Percentiles rank a stretch among this genome's conserved stretches.
phyloP scores from a whole-genome alignment of 2,888 invertebrate genomes.

The Isoperla grammatica region DNA sequence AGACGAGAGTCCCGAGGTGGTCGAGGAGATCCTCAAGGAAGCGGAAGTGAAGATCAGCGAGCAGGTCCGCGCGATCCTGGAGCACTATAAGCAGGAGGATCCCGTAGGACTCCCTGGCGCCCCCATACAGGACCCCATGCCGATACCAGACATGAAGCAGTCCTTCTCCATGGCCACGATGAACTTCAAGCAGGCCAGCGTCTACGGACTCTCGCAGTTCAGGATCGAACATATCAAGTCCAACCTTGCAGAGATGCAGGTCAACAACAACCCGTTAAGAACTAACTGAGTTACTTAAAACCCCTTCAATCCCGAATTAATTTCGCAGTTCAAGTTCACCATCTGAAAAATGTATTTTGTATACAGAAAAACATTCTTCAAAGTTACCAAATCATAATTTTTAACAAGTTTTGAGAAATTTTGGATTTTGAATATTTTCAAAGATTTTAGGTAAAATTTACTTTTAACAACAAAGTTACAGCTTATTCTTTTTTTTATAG shows the following conservation, averaged over 20 bases:
- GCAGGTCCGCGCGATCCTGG: slow-evolving; percentile 61
- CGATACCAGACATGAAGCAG: slow-evolving; percentile 68
- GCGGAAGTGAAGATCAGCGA: slow-evolving; percentile 59
- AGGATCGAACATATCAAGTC: slow-evolving; percentile 63
- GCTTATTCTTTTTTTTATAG: too few species aligned
- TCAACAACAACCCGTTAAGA: slow-evolving; percentile 39
- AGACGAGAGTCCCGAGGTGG: neutral
- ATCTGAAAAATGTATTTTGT: too few species aligned
- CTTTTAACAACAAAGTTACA: too few species aligned
- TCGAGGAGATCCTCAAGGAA: too few species aligned
- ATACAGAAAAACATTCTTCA: too few species aligned
- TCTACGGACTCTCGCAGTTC: slow-evolving; percentile 74
- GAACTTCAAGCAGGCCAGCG: slow-evolving; percentile 62
- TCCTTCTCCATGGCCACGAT: slow-evolving; percentile 64
- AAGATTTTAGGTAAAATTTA: too few species aligned
- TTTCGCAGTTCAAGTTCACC: too few species aligned
- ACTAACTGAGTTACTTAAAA: too few species aligned
- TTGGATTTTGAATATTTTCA: too few species aligned
- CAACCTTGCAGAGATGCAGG: slow-evolving; percentile 71
- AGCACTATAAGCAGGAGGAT: slow-evolving; percentile 75
- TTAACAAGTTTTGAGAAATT: too few species aligned
- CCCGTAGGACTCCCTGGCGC: slow-evolving; percentile 76
- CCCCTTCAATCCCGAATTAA: too few species aligned
- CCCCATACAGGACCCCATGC: slow-evolving; percentile 73
- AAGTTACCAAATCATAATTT: too few species aligned